Evolutionary conservation across 2,797 vertebrate genomes (phyloP), one percentile per base, ranked within the genome.

Genomic region (Chrosomus eos): DNA sequence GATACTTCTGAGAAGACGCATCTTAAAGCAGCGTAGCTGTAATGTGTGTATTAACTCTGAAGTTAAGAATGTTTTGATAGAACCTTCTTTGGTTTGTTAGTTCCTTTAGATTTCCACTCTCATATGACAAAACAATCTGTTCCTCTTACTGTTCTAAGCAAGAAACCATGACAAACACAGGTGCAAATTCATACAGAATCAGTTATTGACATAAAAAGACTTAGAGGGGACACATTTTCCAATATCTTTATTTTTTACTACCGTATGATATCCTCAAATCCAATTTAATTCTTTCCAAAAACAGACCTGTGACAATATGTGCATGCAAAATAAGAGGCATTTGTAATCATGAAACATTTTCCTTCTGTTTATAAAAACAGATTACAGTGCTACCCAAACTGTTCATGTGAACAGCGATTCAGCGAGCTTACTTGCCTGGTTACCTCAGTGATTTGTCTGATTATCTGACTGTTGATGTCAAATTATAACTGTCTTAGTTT

Each of bases 61-160:
- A 33, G 66, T 70, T 75, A 79, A 28, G 68, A 80, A 68, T 82
- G 58, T 62, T 48, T 68, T 85, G 78, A 81, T 67, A 36, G 62
- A 72, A 73, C 48, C 23, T 71, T 77, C 23, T 55, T 67, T 64
- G 66, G 19, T 64, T 68, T 28, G n/a, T 66, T 70, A 48, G 60
- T 43, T 77, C 21, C 58, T 84, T 72, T 82, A 9, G 33, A 80
- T 80, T 26, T 72, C 23, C 66, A 38, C 40, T 71, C 3, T 71
- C 33, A 18, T 43, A 53, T 68, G 53, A 55, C 53, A 81, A 51
- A 79, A 45, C 68, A 81, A 74, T 33, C 23, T 64, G 26, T 72
- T 21, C 31, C 8, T 72, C 21, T 26, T 45, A 60, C 36, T 74
- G 48, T 53, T 74, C 45, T 33, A 31, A 81, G 38, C 13, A 36